phyloP scores from a whole-genome alignment of 2,113 vertebrate genomes.

The Columba janthina region DNA sequence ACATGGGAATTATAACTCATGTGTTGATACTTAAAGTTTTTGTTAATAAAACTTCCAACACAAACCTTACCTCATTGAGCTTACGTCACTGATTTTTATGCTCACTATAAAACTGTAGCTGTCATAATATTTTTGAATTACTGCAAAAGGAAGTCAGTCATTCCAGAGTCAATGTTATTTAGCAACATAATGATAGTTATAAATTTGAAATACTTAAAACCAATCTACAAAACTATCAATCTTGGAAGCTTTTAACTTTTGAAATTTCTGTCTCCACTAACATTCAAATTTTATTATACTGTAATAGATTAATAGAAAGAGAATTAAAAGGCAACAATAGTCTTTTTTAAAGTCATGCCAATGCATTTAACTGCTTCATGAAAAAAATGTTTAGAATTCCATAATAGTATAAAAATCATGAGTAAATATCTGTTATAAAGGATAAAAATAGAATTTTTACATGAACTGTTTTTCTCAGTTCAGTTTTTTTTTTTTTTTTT shows the following conservation, averaged over 20 bases:
- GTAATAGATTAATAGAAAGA: not conserved
- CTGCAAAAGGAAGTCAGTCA: conserved; percentile 74
- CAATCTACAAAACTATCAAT: conserved; percentile 69
- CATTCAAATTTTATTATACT: conserved; percentile 8
- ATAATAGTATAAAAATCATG: not conserved
- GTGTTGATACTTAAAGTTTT: conserved; percentile 76
- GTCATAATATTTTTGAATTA: conserved; percentile 80
- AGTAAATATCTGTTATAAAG: not conserved
- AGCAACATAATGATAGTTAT: conserved; percentile 75
- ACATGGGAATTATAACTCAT: conserved; percentile 74
- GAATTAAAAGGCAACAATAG: not conserved
- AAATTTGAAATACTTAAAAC: conserved; percentile 78
- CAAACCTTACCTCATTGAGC: conserved; percentile 79
- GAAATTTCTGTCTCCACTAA: conserved; percentile 22
- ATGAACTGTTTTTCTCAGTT: not conserved
- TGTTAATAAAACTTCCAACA: conserved; percentile 80
- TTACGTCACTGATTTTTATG: conserved; percentile 80
- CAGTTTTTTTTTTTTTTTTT: not conserved
- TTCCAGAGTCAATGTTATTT: conserved; percentile 79
- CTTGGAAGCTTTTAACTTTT: conserved; percentile 54
- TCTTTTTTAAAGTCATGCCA: not conserved
- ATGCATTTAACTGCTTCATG: not conserved
- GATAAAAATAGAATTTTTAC: not conserved
- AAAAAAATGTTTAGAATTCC: not conserved
- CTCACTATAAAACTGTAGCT: conserved; percentile 77